These are phyloP conservation scores for Gyrodactylus bullatarudis DNA, from an alignment of 1,140 invertebrate genomes.

Conservation along the genomic window DNA sequence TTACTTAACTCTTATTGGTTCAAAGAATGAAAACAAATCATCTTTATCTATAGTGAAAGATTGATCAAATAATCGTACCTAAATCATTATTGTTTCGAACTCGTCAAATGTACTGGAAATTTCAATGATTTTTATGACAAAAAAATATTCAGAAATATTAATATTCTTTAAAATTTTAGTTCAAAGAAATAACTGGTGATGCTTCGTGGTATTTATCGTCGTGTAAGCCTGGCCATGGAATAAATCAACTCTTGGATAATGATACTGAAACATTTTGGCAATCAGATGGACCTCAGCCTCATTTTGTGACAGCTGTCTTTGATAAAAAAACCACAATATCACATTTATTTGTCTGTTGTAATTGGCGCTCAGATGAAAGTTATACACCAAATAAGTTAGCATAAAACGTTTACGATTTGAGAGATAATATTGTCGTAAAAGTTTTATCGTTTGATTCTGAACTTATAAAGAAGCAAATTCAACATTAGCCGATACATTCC, in stretches of 20 bases:
- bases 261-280: slow-evolving; percentile 84
- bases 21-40: no score
- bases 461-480: no score
- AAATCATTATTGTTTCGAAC: neutral
- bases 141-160: neutral
- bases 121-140: neutral
- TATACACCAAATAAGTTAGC: slow-evolving; percentile 38
- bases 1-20: neutral
- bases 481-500: no score
- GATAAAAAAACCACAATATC: slow-evolving; percentile 65
- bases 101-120: neutral
- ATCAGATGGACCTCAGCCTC: slow-evolving; percentile 81
- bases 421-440: no score
- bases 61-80: neutral
- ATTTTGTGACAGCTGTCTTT: slow-evolving; percentile 89
- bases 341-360: slow-evolving; percentile 77
- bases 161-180: no score
- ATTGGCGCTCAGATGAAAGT: slow-evolving; percentile 89
- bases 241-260: neutral
- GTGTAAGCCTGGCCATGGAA: slow-evolving; percentile 7
- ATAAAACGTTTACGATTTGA: neutral
- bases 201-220: slow-evolving; percentile 6
- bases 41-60: no score
- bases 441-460: slow-evolving; percentile 5
- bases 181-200: slow-evolving; percentile 1